Percentiles rank a stretch among this genome's conserved stretches.
Evolutionary conservation across 2,797 vertebrate genomes (phyloP).

Genomic region (Ptychobarbus kaznakovi): DNA sequence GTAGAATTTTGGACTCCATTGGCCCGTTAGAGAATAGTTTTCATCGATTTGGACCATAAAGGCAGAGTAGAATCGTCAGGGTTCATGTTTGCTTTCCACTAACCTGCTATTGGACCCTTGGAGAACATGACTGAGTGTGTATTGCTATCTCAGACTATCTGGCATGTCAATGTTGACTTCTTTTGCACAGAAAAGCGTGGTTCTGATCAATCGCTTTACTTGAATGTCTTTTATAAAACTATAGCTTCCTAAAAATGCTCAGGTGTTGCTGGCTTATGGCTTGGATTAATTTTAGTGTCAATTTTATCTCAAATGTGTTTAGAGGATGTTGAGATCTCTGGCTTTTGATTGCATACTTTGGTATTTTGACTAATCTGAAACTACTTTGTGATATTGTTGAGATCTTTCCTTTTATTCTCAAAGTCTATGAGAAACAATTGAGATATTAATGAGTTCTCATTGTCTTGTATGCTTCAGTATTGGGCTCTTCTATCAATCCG

Average conservation of each 20-base stretch:
- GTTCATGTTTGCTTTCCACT: constrained; percentile 76
- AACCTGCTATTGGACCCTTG: constrained; percentile 69
- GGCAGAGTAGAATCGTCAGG: constrained; percentile 71
- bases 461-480: neutral
- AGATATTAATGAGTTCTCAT: neutral
- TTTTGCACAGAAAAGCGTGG: neutral
- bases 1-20: constrained; percentile 64
- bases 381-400: too few relatives aligned
- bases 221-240: neutral
- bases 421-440: neutral
- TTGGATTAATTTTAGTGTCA: neutral
- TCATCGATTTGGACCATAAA: constrained; percentile 78
- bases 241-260: neutral
- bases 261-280: too few relatives aligned
- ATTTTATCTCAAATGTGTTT: neutral
- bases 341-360: neutral
- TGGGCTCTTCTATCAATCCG: neutral
- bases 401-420: neutral
- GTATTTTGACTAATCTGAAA: neutral
- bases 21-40: constrained; percentile 73
- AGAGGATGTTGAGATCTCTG: neutral
- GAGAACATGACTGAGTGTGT: constrained; percentile 66
- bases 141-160: constrained; percentile 69
- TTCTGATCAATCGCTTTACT: neutral
- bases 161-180: neutral